phyloP scores from a whole-genome alignment of 2,797 vertebrate species.

The Pipistrellus nathusii region DNA sequence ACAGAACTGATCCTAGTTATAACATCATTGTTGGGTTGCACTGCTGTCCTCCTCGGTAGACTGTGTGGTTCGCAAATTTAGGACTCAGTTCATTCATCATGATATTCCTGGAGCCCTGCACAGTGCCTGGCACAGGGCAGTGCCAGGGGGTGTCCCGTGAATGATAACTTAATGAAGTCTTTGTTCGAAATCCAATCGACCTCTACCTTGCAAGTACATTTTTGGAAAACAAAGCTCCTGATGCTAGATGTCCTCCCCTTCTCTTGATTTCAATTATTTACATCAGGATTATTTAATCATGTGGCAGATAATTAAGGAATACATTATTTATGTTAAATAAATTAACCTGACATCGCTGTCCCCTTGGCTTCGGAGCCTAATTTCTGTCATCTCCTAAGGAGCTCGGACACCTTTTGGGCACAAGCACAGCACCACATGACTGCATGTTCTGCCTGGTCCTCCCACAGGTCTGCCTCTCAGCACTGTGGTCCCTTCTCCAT shows the following conservation, averaged over 20 bases:
- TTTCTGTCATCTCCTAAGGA: not conserved
- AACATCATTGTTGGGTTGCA: not conserved
- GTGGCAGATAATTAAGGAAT: conserved; percentile 84
- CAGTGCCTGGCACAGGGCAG: not conserved
- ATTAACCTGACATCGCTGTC: conserved; percentile 68
- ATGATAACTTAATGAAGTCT: not conserved
- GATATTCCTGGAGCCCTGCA: not conserved
- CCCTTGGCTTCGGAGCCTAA: not conserved
- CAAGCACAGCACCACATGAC: rapidly evolving
- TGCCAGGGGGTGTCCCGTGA: too few relatives aligned
- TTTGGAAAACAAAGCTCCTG: conserved; percentile 53
- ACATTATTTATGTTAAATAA: conserved; percentile 84
- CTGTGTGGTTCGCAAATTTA: not conserved
- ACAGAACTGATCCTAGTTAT: not conserved
- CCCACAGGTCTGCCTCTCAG: not conserved
- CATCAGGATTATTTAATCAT: conserved; percentile 83
- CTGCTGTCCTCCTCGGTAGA: not conserved
- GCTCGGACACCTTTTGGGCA: not conserved
- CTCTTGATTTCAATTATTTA: conserved; percentile 83
- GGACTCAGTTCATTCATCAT: not conserved
- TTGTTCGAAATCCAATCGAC: conserved; percentile 62
- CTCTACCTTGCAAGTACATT: conserved; percentile 42
- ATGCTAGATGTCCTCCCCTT: conserved; percentile 45
- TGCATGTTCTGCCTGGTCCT: not conserved
- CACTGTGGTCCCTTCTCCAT: not conserved